Percentiles rank a stretch among this genome's conserved stretches.
These are phyloP conservation scores for Trichomalopsis sarcophagae DNA, from an alignment of 1,140 invertebrate species.

Conservation along the genomic window DNA sequence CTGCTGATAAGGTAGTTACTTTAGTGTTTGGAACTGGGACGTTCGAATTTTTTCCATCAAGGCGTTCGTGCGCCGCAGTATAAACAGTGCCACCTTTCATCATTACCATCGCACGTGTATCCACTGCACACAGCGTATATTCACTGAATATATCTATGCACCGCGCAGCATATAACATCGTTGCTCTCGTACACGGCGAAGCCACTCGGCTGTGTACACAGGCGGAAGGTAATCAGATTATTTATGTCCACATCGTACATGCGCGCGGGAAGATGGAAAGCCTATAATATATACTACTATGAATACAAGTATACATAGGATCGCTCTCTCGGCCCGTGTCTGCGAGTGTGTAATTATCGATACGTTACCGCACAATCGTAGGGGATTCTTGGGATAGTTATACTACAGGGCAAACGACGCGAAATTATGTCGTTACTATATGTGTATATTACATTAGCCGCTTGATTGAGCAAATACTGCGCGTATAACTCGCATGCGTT, in stretches of 20 bases:
- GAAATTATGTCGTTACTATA: too few species aligned
- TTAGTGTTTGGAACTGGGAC: not conserved
- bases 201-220: not conserved
- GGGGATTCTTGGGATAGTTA: too few species aligned
- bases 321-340: too few species aligned
- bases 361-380: too few species aligned
- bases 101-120: not conserved
- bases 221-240: not conserved
- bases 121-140: not conserved
- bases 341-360: too few species aligned
- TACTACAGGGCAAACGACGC: too few species aligned
- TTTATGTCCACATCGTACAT: not conserved
- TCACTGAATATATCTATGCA: not conserved
- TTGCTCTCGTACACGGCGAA: not conserved
- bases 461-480: too few species aligned
- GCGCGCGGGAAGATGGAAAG: not conserved
- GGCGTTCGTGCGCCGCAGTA: too few species aligned
- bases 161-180: too few species aligned
- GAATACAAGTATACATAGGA: too few species aligned
- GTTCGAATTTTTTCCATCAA: not conserved
- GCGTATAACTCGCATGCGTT: too few species aligned
- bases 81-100: not conserved
- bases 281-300: not conserved
- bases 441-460: too few species aligned
- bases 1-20: not conserved